A percentile compares a stretch with the other conserved stretches of the same genome.
These are phyloP conservation scores for Lerema accius DNA, from an alignment of 1,140 invertebrate genomes.

Conservation along the genomic window DNA sequence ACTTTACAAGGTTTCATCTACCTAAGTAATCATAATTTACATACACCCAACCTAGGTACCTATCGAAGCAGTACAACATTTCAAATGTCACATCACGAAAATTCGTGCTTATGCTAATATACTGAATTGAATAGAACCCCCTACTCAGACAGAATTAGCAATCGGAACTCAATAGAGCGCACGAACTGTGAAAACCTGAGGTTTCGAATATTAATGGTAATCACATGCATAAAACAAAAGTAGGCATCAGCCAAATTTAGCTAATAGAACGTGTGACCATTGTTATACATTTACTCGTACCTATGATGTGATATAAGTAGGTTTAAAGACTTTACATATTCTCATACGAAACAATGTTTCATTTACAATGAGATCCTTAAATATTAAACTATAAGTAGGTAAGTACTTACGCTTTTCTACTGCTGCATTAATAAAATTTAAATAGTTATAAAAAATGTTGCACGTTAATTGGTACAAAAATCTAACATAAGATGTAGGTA, in stretches of 20 bases:
- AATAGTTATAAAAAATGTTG: too few relatives aligned
- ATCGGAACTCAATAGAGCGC: conserved; percentile 26
- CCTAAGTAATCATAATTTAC: too few relatives aligned
- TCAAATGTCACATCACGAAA: conserved; percentile 39
- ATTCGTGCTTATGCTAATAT: conserved; percentile 39
- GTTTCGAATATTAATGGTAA: conserved; percentile 20
- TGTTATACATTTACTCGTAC: too few relatives aligned
- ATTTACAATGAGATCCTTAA: too few relatives aligned
- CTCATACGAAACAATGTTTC: too few relatives aligned
- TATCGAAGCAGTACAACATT: conserved; percentile 12
- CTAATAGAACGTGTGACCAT: conserved; percentile 5
- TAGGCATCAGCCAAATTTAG: neutral
- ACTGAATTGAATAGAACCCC: conserved; percentile 25
- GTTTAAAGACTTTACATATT: too few relatives aligned
- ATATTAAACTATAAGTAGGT: too few relatives aligned
- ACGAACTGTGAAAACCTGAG: conserved; percentile 27
- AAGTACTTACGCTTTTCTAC: too few relatives aligned
- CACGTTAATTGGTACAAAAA: too few relatives aligned
- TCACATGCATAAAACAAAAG: conserved; percentile 11
- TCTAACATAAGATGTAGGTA: too few relatives aligned
- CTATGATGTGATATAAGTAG: too few relatives aligned
- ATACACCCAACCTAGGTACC: neutral
- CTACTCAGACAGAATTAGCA: conserved; percentile 27
- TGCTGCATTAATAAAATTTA: too few relatives aligned
- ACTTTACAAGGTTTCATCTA: neutral